Evolutionary conservation across 2,797 vertebrate genomes (phyloP), one percentile per base, ranked within the genome.

Genomic region (Lagocephalus sceleratus): DNA sequence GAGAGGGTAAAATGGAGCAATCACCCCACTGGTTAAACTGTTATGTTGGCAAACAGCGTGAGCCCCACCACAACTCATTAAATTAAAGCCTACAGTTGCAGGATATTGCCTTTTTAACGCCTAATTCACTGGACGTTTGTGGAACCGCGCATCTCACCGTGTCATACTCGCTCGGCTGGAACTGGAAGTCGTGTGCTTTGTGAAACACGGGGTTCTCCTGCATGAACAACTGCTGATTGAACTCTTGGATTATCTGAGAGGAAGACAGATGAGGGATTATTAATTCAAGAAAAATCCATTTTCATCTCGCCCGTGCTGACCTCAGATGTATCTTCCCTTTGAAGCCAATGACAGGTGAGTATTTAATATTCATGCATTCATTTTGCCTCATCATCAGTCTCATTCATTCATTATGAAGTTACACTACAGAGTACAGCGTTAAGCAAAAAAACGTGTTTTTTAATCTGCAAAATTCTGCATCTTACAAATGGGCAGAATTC

Each of bases 81-180:
- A 19, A 57, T 17, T 11, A 51, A 2, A 44, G 19, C 42, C 46
- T n/a, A 26, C 1, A 11, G 16, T 16, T 54, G 38, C 29, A 23
- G 41, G 26, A 11, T 14, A 35, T 29, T 29, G 29, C 3, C 29
- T 29, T 3, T n/a, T 19, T 42, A 42, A 19, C 17, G n/a, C 40
- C 2, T 7, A 42, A n/a, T 6, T 15, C n/a, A 35, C 49, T 43
- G 29, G 7, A 39, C 25, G 41, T 51, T 26, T 49, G 49, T 25
- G 53, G 26, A 47, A 32, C 16, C 38, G 6, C 25, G 60, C 21
- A 23, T 51, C 94, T 94, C 87, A 99, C 97, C 67, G 82, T 93
- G 87, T 98, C 97, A 11, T 92, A 96, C 78, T 99, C 97, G 14
- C 95, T 94, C 0, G 95, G 94, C 76, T 98, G 96, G 87, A 99